Percentiles rank a stretch among this genome's conserved stretches.
Conservation (phyloP, 2,797 vertebrate genomes). For the Intellagama lesueurii region DNA sequence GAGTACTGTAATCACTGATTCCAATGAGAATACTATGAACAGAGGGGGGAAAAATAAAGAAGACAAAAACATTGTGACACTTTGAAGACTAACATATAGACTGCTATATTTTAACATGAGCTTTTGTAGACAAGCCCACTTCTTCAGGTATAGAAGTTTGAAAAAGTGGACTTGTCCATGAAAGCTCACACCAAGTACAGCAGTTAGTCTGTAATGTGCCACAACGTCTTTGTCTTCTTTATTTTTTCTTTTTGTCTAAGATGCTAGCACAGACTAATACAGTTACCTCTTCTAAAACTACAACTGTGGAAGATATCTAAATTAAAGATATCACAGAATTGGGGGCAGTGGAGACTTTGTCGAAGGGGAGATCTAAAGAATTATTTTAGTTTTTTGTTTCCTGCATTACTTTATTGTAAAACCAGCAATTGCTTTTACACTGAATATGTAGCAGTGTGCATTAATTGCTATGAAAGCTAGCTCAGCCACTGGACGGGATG, state of each 20-base stretch:
- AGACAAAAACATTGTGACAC: not conserved
- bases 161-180: no score
- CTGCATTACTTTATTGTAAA: not conserved
- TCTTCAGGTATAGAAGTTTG: no score
- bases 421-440: not conserved
- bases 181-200: no score
- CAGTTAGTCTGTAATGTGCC: no score
- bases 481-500: not conserved
- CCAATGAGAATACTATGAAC: no score
- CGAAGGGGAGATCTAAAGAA: not conserved
- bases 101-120: no score
- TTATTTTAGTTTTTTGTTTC: not conserved
- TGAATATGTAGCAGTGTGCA: not conserved
- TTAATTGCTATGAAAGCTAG: not conserved
- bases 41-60: not conserved
- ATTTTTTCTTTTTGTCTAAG: no score
- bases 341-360: not conserved
- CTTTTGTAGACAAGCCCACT: no score
- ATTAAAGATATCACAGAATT: not conserved
- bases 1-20: not conserved
- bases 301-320: no score
- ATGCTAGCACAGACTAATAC: no score
- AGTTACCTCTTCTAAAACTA: no score
- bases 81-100: not conserved
- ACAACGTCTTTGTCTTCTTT: no score